These are phyloP conservation scores for Opisthograptis luteolata DNA, from an alignment of 2,888 invertebrate species.

Conservation along the genomic window DNA sequence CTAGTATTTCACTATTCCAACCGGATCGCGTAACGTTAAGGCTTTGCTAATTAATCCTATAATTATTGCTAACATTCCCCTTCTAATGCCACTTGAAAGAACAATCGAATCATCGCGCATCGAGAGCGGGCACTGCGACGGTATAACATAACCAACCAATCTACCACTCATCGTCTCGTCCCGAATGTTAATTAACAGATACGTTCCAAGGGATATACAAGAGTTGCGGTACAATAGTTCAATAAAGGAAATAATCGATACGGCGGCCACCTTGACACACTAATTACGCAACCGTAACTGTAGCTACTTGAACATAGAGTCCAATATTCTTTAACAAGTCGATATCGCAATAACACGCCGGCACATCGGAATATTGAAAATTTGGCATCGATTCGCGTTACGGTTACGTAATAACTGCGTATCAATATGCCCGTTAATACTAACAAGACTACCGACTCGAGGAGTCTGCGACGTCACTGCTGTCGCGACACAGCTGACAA, in stretches of 20 bases:
- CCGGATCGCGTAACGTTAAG: slow-evolving; percentile 57
- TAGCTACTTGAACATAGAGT: slow-evolving; percentile 34
- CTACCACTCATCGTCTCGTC: background rate
- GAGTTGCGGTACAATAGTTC: slow-evolving; percentile 30
- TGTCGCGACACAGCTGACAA: slow-evolving; percentile 32
- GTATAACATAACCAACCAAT: slow-evolving; percentile 1
- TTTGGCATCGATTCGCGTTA: slow-evolving; percentile 22
- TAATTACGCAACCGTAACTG: slow-evolving; percentile 28
- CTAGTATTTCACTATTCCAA: slow-evolving; percentile 44
- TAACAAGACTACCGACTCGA: slow-evolving; percentile 18
- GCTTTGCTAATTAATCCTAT: slow-evolving; percentile 69
- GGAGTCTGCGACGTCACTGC: slow-evolving; percentile 19
- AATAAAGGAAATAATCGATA: slow-evolving; percentile 47
- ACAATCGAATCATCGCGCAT: slow-evolving; percentile 38
- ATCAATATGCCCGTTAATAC: slow-evolving; percentile 31
- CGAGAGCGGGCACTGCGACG: slow-evolving; percentile 37
- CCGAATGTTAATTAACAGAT: slow-evolving; percentile 42
- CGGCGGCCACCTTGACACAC: slow-evolving; percentile 51
- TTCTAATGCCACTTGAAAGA: slow-evolving; percentile 58
- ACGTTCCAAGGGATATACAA: slow-evolving; percentile 51
- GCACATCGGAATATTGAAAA: slow-evolving; percentile 35
- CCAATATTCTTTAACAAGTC: slow-evolving; percentile 14
- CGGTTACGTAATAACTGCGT: slow-evolving; percentile 30
- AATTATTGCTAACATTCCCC: slow-evolving; percentile 70
- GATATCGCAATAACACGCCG: slow-evolving; percentile 22